Evolutionary conservation across 2,113 vertebrate genomes (phyloP).

Genomic region (Ceratotherium simum): DNA sequence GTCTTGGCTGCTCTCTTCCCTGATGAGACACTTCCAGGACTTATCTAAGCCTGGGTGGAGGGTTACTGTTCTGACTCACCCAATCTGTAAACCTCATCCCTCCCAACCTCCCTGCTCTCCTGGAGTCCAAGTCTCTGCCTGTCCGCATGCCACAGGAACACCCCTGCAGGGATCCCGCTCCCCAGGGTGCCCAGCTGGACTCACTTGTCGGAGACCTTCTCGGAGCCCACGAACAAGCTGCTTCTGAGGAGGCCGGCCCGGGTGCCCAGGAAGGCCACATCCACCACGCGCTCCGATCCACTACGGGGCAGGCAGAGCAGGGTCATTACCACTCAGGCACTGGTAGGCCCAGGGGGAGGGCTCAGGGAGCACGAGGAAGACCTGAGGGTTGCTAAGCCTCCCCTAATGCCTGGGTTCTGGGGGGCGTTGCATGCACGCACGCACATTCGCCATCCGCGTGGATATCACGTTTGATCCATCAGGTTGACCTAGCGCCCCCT

Average conservation of each 20-base stretch:
- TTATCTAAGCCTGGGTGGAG: no score
- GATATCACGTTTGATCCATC: no score
- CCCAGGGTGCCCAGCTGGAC: slow-evolving; percentile 45
- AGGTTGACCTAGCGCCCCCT: background rate
- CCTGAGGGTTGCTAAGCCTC: background rate
- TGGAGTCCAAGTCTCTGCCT: background rate
- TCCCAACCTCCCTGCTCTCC: background rate
- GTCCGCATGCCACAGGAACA: fast-evolving
- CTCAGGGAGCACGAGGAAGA: fast-evolving
- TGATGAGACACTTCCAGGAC: background rate
- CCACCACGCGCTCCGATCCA: slow-evolving; percentile 89
- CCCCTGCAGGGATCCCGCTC: background rate
- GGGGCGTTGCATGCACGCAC: no score
- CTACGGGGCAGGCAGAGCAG: slow-evolving; percentile 65
- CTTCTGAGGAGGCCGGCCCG: slow-evolving; percentile 93
- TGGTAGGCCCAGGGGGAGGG: background rate
- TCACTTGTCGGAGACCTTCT: slow-evolving; percentile 93
- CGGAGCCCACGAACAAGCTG: slow-evolving; percentile 90
- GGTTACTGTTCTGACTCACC: background rate
- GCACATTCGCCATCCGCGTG: no score
- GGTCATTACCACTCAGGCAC: background rate
- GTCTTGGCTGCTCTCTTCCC: background rate
- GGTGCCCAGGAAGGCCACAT: slow-evolving; percentile 95
- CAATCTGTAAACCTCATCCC: background rate
- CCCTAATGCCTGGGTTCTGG: no score